Conservation (phyloP, 2,113 vertebrate species). For the Guaruba guarouba region DNA sequence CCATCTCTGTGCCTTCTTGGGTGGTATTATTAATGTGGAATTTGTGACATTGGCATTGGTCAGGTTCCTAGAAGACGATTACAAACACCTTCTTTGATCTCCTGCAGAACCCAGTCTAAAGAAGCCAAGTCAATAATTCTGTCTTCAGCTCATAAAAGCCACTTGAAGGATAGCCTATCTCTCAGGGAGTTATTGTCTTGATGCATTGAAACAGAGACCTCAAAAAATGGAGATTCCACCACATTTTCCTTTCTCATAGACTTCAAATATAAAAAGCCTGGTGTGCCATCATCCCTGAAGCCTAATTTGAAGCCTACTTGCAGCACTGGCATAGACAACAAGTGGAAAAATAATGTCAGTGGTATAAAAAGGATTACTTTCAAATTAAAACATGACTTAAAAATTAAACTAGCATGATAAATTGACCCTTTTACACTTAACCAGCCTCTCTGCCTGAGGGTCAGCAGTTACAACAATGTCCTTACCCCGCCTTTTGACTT, state of each 20-base stretch:
- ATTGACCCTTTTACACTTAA: neutral
- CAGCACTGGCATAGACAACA: neutral
- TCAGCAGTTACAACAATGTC: neutral
- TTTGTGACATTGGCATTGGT: neutral
- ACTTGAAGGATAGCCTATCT: conserved; percentile 34
- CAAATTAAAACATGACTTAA: neutral
- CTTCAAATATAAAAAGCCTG: neutral
- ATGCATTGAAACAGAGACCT: neutral
- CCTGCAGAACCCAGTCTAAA: neutral
- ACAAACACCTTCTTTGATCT: conserved; percentile 32
- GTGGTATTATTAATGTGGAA: neutral
- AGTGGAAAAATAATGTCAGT: neutral
- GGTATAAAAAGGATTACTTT: neutral
- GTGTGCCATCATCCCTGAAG: neutral
- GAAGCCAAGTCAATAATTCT: conserved; percentile 37
- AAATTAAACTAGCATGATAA: neutral
- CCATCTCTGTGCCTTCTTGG: neutral
- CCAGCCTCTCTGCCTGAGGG: neutral
- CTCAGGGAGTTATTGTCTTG: conserved; percentile 40
- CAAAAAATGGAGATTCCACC: neutral
- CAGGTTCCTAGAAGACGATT: conserved; percentile 16
- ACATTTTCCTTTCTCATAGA: conserved; percentile 35
- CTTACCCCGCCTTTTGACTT: neutral
- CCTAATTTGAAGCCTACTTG: neutral
- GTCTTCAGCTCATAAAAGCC: conserved; percentile 42